Evolutionary conservation across 2,888 invertebrate genomes (phyloP).

Genomic region (Adelognathus sp.): DNA sequence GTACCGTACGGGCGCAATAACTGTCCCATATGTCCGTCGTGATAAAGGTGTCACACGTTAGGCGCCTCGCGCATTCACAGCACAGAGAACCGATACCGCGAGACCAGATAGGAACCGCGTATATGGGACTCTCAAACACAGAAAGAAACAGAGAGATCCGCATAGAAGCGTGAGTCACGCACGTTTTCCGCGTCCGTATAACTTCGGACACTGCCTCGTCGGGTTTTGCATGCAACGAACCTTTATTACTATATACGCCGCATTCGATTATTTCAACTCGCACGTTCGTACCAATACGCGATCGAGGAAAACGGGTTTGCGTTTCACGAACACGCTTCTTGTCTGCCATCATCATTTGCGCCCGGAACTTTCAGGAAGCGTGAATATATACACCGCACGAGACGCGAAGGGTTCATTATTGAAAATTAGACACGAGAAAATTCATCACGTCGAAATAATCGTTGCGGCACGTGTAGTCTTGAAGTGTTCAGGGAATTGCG

Average conservation of each 20-base stretch:
- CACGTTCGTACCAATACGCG: conserved; percentile 17
- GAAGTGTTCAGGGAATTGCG: no score
- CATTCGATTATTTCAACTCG: conserved; percentile 42
- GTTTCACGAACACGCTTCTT: conserved; percentile 48
- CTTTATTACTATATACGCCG: conserved; percentile 24
- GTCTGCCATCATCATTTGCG: conserved; percentile 52
- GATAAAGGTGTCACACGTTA: conserved; percentile 64
- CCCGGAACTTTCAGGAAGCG: conserved; percentile 40
- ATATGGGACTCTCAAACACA: neutral
- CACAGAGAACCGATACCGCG: neutral
- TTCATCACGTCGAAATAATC: conserved; percentile 27
- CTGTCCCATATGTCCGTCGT: conserved; percentile 60
- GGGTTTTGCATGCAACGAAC: neutral
- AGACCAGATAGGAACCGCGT: neutral
- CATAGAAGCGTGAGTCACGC: conserved; percentile 46
- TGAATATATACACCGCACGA: conserved; percentile 5
- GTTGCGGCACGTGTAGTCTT: conserved; percentile 12
- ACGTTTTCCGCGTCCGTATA: conserved; percentile 30
- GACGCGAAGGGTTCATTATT: conserved; percentile 32
- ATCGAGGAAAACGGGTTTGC: conserved; percentile 49
- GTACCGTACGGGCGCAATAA: conserved; percentile 50
- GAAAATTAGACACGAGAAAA: conserved; percentile 52
- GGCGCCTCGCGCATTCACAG: neutral
- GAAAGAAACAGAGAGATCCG: conserved; percentile 1
- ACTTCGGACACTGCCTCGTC: conserved; percentile 9